Evolutionary conservation across 2,797 vertebrate species (phyloP), one percentile per base, ranked within the genome.

Genomic region (Enteromius trimaculatus): DNA sequence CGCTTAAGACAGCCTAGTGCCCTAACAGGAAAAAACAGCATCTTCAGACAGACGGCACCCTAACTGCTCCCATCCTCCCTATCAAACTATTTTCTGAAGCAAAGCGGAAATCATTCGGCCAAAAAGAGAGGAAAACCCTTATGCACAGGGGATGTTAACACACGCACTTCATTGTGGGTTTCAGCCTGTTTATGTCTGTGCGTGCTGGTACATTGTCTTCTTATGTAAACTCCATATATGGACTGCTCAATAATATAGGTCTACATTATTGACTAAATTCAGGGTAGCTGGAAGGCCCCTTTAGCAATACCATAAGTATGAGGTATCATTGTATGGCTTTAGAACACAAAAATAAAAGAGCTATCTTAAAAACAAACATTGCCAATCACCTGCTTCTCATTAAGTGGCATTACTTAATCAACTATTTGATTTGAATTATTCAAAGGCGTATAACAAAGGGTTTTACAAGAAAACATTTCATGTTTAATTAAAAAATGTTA

Each of bases 11-110:
- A 34, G 64, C 66, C 60, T 71, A 83, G 9, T 68, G 23, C n/a
- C 7, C 10, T 68, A 23, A 17, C 66, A 87, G 88, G 84, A 86
- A 75, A 80, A 84, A 84, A 82, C 49, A 85, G 3, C 8, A 64
- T 47, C 68, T 77, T 84, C 42, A 72, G 64, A 71, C 65, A 86
- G 23, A 84, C n/a, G 62, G 34, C 26, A 26, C 44, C 65, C 39
- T 26, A 80, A 75, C 37, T 75, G 51, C 21, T 64, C 34, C 26
- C 64, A 13, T 44, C n/a, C 44, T 76, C 11, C 10, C 23, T 37
- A 68, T 79, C 66, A 71, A 31, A 55, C 6, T 53, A 10, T 14
- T 14, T 29, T 31, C 58, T 53, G 49, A 26, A 62, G 17, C 29
- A 4, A 44, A 17, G 31, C n/a, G 16, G 39, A 86, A 68, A 71